These are phyloP conservation scores for Bembecia ichneumoniformis DNA, from an alignment of 2,888 invertebrate species.

Conservation along the genomic window DNA sequence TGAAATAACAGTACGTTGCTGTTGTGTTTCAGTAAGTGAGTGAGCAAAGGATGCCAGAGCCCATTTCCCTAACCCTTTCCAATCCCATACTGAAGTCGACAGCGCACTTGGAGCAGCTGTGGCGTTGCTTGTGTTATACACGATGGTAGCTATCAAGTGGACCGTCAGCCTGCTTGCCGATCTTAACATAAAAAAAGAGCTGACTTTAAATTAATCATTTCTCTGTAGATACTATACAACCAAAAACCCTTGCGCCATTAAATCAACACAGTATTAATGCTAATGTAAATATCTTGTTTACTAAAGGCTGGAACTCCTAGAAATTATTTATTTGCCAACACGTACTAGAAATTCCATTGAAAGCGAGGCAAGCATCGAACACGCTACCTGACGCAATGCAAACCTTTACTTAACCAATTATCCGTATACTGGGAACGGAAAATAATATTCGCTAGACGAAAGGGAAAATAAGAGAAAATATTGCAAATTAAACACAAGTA, in stretches of 20 bases:
- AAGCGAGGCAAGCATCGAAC: slow-evolving; percentile 9
- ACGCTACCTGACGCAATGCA: slow-evolving; percentile 7
- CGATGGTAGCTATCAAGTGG: no score
- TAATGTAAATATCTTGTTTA: neutral
- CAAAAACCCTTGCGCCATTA: slow-evolving; percentile 1
- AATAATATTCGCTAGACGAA: neutral
- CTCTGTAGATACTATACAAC: neutral
- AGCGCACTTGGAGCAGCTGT: no score
- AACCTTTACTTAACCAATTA: slow-evolving; percentile 14
- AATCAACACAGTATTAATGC: neutral
- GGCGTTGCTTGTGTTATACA: no score
- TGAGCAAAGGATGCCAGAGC: no score
- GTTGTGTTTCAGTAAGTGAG: no score
- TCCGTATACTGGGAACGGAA: slow-evolving; percentile 8
- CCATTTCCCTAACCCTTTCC: no score
- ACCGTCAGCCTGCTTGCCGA: no score
- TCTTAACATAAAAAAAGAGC: no score
- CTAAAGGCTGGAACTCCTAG: neutral
- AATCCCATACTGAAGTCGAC: no score
- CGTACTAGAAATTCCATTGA: slow-evolving; percentile 10
- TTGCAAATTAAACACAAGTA: neutral
- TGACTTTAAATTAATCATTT: no score
- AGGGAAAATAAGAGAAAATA: slow-evolving; percentile 3
- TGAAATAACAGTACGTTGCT: no score
- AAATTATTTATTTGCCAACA: slow-evolving; percentile 6